Conservation (phyloP, 2,888 invertebrate species). For the Luffia ferchaultella region DNA sequence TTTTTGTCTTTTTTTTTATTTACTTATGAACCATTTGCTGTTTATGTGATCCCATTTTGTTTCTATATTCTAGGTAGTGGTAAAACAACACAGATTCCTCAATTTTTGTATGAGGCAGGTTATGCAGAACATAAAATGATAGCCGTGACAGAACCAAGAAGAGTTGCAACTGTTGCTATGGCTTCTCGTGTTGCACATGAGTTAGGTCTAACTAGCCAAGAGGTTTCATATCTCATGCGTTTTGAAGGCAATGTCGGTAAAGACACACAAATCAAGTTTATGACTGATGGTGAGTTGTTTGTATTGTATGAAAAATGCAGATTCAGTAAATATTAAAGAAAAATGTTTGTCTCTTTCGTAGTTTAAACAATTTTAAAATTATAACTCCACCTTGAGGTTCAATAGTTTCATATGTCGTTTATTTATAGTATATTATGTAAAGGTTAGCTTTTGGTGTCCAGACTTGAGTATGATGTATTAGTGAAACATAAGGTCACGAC, state of each 20-base stretch:
- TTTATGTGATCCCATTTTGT: too few species aligned
- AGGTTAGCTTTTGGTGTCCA: too few species aligned
- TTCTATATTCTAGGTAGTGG: slow-evolving; percentile 78
- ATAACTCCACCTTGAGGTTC: too few species aligned
- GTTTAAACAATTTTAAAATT: too few species aligned
- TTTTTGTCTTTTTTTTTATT: too few species aligned
- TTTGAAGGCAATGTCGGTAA: slow-evolving; percentile 93
- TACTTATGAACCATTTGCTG: too few species aligned
- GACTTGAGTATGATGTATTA: too few species aligned
- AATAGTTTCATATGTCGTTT: too few species aligned
- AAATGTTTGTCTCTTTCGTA: too few species aligned
- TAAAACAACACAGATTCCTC: slow-evolving; percentile 98
- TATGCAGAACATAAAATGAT: slow-evolving; percentile 86
- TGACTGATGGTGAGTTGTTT: slow-evolving; percentile 84
- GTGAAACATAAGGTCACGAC: too few species aligned
- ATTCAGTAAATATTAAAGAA: too few species aligned
- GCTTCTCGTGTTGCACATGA: slow-evolving; percentile 90
- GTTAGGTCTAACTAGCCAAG: slow-evolving; percentile 76
- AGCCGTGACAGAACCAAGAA: slow-evolving; percentile 95
- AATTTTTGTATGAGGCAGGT: slow-evolving; percentile 97
- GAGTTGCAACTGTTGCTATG: slow-evolving; percentile 98
- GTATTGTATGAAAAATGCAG: not conserved
- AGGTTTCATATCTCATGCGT: slow-evolving; percentile 91
- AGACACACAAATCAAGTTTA: slow-evolving; percentile 94
- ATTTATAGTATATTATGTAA: too few species aligned